Percentiles rank a stretch among this genome's conserved stretches.
These are phyloP conservation scores for Astropecten irregularis DNA, from an alignment of 53 echinoderm and acorn worm species.

Conservation along the genomic window DNA sequence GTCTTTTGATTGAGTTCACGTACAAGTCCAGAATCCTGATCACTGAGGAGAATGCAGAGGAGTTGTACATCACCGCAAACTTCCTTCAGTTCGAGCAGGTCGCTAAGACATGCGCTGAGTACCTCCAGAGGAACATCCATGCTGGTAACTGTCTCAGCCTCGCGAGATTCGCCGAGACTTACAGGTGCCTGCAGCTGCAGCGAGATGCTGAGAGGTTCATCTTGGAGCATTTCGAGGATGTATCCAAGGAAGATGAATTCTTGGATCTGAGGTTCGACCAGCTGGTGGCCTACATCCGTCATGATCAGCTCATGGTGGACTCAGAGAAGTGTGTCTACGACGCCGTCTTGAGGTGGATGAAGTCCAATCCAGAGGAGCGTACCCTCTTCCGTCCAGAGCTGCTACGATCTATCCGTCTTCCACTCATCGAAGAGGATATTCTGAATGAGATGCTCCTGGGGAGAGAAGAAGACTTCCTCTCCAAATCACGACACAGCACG, in stretches of 20 bases:
- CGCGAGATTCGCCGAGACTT: constrained; percentile 61
- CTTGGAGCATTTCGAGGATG: constrained; percentile 58
- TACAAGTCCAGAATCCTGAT: constrained; percentile 65
- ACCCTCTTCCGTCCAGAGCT: constrained; percentile 41
- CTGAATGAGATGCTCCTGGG: constrained; percentile 38
- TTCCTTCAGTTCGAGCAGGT: constrained; percentile 68
- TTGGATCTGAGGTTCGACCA: constrained; percentile 48
- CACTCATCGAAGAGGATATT: constrained; percentile 60
- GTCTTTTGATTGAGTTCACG: constrained; percentile 58
- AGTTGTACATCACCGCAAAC: constrained; percentile 59
- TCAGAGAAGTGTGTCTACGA: constrained; percentile 61
- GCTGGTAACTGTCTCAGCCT: constrained; percentile 66
- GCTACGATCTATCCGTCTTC: constrained; percentile 63
- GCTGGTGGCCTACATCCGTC: constrained; percentile 43
- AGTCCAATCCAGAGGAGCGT: constrained; percentile 23
- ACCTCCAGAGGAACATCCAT: constrained; percentile 51
- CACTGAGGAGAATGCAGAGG: constrained; percentile 57
- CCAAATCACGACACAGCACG: constrained; percentile 27
- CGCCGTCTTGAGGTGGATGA: constrained; percentile 67
- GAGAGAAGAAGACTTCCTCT: constrained; percentile 10
- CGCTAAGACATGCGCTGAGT: constrained; percentile 49
- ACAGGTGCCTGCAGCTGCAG: constrained; percentile 40
- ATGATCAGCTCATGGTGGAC: constrained; percentile 38
- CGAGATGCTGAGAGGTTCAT: constrained; percentile 56
- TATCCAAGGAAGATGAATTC: constrained; percentile 45